Evolutionary conservation across 2,113 vertebrate genomes (phyloP), one percentile per base, ranked within the genome.

Genomic region (Rhegmatorhina hoffmannsi): DNA sequence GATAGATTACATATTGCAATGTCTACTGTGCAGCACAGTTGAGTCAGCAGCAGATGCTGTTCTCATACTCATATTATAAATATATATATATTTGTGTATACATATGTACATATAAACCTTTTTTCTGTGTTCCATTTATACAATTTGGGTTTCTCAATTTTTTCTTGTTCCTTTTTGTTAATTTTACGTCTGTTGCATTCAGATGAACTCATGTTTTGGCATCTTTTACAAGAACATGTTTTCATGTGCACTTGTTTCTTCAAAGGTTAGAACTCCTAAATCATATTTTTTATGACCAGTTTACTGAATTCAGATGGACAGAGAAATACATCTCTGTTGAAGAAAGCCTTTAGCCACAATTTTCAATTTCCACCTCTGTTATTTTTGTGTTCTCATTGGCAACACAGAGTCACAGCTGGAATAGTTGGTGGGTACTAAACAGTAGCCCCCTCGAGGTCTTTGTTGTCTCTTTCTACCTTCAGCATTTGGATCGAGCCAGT

Each of bases 401-500:
- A 67, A 53, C 55, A 58, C 12, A 1, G 58, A 89, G n/a, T 40
- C 75, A 25, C 1, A 20, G 63, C 59, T 83, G 82, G 72, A 86
- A 62, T 72, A 73, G 46, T 36, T 77, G 68, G 10, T 34, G 28
- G 8, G 31, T 40, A 64, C 56, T 53, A 12, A 66, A 13, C 31
- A 47, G 31, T 23, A 28, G 33, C 7, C 1, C 31, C 13, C 64
- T 13, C 67, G 23, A 77, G 91, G 52, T 40, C 70, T 95, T 75
- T 90, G 47, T 75, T 92, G 50, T 78, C 44, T 93, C 66, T 55
- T 84, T 70, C 59, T 43, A 43, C 55, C 80, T 72, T 66, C 92
- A 90, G 83, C 92, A 86, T 86, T 80, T 80, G 94, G 63, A 94
- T 90, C 0, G 4, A 96, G 85, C 59, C 89, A 43, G 58, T 90